These are phyloP conservation scores for Hyppa rectilinea DNA, from an alignment of 2,888 invertebrate species.

Conservation along the genomic window DNA sequence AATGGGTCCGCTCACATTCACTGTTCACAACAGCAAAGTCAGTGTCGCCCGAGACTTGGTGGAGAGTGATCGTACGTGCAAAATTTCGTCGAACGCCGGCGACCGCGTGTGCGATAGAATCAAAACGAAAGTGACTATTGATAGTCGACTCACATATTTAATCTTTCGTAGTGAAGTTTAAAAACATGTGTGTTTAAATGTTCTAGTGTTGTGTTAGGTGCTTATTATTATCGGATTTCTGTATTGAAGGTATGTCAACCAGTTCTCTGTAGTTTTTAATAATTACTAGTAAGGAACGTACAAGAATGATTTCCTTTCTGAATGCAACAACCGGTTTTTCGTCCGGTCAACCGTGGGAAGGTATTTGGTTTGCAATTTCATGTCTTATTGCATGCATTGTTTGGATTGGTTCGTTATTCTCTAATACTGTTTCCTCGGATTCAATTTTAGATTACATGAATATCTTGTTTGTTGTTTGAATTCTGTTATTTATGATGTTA, in stretches of 20 bases:
- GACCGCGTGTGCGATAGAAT: slow-evolving; percentile 76
- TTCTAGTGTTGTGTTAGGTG: slow-evolving; percentile 71
- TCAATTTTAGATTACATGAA: slow-evolving; percentile 42
- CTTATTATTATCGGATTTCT: slow-evolving; percentile 69
- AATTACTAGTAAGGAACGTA: slow-evolving; percentile 76
- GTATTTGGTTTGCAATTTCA: slow-evolving; percentile 80
- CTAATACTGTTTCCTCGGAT: slow-evolving; percentile 46
- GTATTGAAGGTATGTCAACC: slow-evolving; percentile 80
- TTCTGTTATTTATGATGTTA: slow-evolving; percentile 35
- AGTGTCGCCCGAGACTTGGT: slow-evolving; percentile 76
- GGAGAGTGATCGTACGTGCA: slow-evolving; percentile 55
- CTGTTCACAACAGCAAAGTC: slow-evolving; percentile 78
- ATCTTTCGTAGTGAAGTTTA: slow-evolving; percentile 82
- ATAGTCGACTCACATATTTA: slow-evolving; percentile 77
- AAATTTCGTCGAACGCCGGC: slow-evolving; percentile 67
- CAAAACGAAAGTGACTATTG: slow-evolving; percentile 68
- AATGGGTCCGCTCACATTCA: slow-evolving; percentile 83
- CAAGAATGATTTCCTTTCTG: slow-evolving; percentile 84
- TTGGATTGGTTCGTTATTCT: slow-evolving; percentile 56
- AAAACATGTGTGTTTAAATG: slow-evolving; percentile 76
- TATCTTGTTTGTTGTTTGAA: slow-evolving; percentile 30
- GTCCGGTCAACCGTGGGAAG: slow-evolving; percentile 88
- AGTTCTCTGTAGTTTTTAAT: slow-evolving; percentile 76
- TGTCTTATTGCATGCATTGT: slow-evolving; percentile 69
- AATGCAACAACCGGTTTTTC: slow-evolving; percentile 87